Evolutionary conservation across 2,113 vertebrate genomes (phyloP).

Genomic region (Gulo gulo): DNA sequence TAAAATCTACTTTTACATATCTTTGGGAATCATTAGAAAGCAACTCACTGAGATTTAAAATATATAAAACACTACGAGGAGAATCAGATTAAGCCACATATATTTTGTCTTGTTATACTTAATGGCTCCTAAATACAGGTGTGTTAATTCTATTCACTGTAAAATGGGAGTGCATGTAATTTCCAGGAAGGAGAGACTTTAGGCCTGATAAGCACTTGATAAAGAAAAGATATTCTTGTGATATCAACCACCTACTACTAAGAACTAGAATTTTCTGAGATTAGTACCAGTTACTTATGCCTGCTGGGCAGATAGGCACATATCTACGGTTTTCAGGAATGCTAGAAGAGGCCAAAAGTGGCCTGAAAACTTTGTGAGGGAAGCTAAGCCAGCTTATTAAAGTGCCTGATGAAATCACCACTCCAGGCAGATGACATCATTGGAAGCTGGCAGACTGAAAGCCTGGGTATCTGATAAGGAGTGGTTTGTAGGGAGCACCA

Average conservation of each 20-base stretch:
- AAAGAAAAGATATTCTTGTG: not conserved
- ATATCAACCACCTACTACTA: not conserved
- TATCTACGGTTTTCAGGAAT: not conserved
- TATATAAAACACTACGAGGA: not conserved
- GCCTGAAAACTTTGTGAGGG: not conserved
- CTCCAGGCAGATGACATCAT: not conserved
- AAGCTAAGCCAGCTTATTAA: not conserved
- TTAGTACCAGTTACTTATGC: not conserved
- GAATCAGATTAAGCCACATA: not conserved
- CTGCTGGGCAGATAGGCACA: not conserved
- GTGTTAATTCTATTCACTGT: not conserved
- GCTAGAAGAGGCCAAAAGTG: not conserved
- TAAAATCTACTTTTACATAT: not conserved
- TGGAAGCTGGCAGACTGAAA: not conserved
- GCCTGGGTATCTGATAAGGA: not conserved
- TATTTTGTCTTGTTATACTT: not conserved
- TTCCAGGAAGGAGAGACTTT: not conserved
- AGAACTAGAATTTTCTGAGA: not conserved
- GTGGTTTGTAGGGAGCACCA: not conserved
- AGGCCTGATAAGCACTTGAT: not conserved
- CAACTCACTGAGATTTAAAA: not conserved
- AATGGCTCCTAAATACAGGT: not conserved
- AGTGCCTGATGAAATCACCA: not conserved
- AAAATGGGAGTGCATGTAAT: not conserved
- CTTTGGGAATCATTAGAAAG: not conserved